Evolutionary conservation across 1,140 invertebrate genomes (phyloP).

Genomic region (Drosophila lini): DNA sequence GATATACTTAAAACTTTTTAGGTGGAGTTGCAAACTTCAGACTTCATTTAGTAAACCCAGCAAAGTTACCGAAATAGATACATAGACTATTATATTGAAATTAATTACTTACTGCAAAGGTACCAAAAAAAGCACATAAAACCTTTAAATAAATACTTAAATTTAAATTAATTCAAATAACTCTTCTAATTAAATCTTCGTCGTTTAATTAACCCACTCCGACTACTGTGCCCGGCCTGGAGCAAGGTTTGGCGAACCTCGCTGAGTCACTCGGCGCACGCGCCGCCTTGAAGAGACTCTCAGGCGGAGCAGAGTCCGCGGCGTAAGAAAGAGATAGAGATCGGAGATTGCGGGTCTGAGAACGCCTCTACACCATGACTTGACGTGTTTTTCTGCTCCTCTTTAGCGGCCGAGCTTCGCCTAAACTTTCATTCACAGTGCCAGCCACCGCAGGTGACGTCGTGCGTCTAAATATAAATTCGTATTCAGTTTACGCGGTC

Average conservation of each 20-base stretch:
- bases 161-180: not conserved
- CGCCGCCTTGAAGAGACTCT: slow-evolving; percentile 27
- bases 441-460: slow-evolving; percentile 57
- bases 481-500: slow-evolving; percentile 79
- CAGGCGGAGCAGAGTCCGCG: slow-evolving; percentile 43
- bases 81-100: not conserved
- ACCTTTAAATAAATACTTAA: not conserved
- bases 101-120: not conserved
- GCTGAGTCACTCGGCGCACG: slow-evolving; percentile 65
- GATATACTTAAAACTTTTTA: too few species aligned
- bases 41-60: too few species aligned
- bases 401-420: slow-evolving; percentile 30
- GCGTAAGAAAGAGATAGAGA: slow-evolving; percentile 4
- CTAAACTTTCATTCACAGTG: slow-evolving; percentile 73
- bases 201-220: not conserved
- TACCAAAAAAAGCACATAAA: not conserved
- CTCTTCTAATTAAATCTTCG: not conserved
- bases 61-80: too few species aligned
- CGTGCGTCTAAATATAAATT: slow-evolving; percentile 73
- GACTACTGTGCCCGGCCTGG: slow-evolving; percentile 12
- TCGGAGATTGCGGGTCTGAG: slow-evolving; percentile 31
- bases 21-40: too few species aligned
- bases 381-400: slow-evolving; percentile 44
- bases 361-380: slow-evolving; percentile 58
- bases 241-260: slow-evolving; percentile 14